These are phyloP conservation scores for Leptothorax acervorum DNA, from an alignment of 2,888 invertebrate species.

Conservation along the genomic window DNA sequence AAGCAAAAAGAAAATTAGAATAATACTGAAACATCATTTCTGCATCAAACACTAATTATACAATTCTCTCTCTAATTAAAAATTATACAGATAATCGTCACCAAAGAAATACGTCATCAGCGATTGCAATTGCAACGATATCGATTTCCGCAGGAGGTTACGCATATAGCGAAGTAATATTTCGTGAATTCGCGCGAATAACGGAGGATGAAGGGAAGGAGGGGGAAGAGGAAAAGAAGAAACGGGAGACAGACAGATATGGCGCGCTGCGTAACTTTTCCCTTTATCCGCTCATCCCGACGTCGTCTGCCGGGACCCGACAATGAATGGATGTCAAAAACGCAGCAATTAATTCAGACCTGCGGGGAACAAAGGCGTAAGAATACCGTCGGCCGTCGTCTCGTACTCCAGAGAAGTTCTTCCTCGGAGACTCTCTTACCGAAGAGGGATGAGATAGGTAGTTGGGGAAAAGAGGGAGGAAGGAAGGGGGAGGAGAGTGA, in stretches of 20 bases:
- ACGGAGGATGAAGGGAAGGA: constrained; percentile 12
- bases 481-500: constrained; percentile 57
- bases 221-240: constrained; percentile 40
- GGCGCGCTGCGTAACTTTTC: constrained; percentile 75
- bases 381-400: constrained; percentile 79
- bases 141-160: constrained; percentile 52
- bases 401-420: constrained; percentile 81
- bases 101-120: constrained; percentile 10
- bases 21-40: not conserved
- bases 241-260: constrained; percentile 59
- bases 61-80: not conserved
- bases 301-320: constrained; percentile 77
- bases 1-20: not conserved
- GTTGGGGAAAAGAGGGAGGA: not conserved
- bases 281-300: constrained; percentile 79
- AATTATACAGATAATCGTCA: constrained; percentile 50
- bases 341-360: constrained; percentile 84
- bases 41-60: not conserved
- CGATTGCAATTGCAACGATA: constrained; percentile 46
- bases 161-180: constrained; percentile 67
- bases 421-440: constrained; percentile 74
- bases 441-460: constrained; percentile 53
- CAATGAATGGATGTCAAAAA: constrained; percentile 85
- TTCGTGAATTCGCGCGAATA: constrained; percentile 40
- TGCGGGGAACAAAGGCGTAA: constrained; percentile 82